A percentile compares a stretch with the other conserved stretches of the same genome.
phyloP scores from a whole-genome alignment of 2,113 vertebrate species.

The Morone saxatilis region DNA sequence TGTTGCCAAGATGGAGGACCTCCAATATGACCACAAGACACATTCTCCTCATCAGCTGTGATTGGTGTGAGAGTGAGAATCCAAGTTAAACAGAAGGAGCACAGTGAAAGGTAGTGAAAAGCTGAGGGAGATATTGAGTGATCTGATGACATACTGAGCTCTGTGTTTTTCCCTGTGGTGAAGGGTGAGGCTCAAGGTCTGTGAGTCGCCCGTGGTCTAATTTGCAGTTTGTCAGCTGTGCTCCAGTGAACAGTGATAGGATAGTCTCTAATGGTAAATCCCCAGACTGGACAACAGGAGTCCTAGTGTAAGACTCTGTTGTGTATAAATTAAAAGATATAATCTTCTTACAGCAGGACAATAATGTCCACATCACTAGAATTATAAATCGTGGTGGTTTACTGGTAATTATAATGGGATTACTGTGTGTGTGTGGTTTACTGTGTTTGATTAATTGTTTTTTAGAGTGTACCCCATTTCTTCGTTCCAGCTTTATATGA shows the following conservation, averaged over 20 bases:
- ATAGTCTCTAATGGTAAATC: neutral
- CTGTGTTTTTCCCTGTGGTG: neutral
- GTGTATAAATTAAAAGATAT: neutral
- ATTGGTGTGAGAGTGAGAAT: neutral
- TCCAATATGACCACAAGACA: neutral
- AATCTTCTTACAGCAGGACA: neutral
- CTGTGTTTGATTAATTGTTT: neutral
- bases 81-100: neutral
- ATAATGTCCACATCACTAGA: neutral
- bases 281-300: neutral
- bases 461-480: neutral
- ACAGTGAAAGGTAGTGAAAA: neutral
- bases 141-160: neutral
- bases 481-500: neutral
- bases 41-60: neutral
- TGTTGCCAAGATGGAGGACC: neutral
- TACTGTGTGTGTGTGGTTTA: neutral
- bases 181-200: constrained; percentile 7
- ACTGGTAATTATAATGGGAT: neutral
- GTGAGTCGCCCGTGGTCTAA: neutral
- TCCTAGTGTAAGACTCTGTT: neutral
- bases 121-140: neutral
- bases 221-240: neutral
- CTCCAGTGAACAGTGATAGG: constrained; percentile 15
- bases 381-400: neutral